These are phyloP conservation scores for Sebastes matsubarae DNA, from an alignment of 2,797 vertebrate genomes.

Conservation along the genomic window DNA sequence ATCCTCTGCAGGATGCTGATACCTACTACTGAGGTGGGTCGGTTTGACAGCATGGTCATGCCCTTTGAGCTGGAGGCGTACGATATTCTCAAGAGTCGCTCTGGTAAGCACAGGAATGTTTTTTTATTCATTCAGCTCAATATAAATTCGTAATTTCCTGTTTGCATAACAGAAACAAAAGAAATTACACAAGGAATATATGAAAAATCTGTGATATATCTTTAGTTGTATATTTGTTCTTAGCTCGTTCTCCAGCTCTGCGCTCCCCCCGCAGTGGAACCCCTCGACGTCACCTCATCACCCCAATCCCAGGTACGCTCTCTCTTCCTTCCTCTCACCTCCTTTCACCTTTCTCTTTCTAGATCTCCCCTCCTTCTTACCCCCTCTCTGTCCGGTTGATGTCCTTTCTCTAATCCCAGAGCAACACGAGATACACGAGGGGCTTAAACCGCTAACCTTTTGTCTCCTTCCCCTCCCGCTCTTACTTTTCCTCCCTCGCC, in stretches of 20 bases:
- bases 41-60: constrained; percentile 95
- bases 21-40: constrained; percentile 86
- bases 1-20: constrained; percentile 82
- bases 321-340: neutral
- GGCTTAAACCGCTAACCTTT: constrained; percentile 28
- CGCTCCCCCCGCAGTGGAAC: constrained; percentile 85
- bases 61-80: constrained; percentile 95
- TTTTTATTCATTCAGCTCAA: neutral
- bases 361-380: neutral
- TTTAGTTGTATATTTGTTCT: constrained; percentile 7
- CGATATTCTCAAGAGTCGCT: constrained; percentile 89
- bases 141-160: neutral
- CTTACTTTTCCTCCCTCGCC: neutral
- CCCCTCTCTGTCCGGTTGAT: neutral
- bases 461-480: neutral
- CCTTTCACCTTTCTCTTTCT: neutral
- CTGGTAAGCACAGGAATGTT: constrained; percentile 77
- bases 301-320: constrained; percentile 89
- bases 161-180: neutral
- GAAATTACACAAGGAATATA: neutral
- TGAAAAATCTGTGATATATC: neutral
- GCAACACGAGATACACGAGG: constrained; percentile 7
- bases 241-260: constrained; percentile 89
- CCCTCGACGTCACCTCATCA: constrained; percentile 93
- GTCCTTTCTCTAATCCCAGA: constrained; percentile 28